Conservation (phyloP, 2,797 vertebrate species). For the Hippocampus kuda region DNA sequence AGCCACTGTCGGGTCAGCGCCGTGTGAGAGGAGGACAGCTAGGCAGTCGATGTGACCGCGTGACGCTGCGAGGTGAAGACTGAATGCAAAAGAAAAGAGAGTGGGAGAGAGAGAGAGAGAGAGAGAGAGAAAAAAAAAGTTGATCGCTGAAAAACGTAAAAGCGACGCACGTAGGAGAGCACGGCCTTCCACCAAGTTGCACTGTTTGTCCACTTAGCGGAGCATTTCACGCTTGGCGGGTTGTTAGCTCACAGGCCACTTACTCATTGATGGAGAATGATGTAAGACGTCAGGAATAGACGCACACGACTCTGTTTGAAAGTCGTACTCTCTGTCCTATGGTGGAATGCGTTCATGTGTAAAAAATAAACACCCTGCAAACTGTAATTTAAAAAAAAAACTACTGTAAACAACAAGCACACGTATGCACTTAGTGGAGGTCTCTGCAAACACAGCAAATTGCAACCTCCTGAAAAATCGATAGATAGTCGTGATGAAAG, state of each 20-base stretch:
- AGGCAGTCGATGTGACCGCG: slow-evolving; percentile 87
- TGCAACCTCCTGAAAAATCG: not conserved
- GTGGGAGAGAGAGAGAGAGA: slow-evolving; percentile 2
- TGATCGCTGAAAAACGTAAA: not conserved
- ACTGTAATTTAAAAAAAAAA: too few relatives aligned
- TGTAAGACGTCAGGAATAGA: not conserved
- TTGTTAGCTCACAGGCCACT: not conserved
- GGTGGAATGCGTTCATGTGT: too few relatives aligned
- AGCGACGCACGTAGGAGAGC: not conserved
- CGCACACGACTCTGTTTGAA: not conserved
- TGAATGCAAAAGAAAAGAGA: slow-evolving; percentile 37
- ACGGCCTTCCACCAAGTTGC: not conserved
- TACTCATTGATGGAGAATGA: not conserved
- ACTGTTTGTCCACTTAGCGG: not conserved
- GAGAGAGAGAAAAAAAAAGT: not conserved
- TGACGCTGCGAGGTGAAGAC: slow-evolving; percentile 83
- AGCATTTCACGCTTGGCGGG: not conserved
- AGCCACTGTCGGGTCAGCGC: slow-evolving; percentile 75
- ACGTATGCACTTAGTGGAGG: not conserved
- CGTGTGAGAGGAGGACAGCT: slow-evolving; percentile 80
- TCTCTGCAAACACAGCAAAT: not conserved
- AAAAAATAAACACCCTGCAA: too few relatives aligned
- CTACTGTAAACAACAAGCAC: not conserved
- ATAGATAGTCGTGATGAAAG: not conserved
- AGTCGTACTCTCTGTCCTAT: too few relatives aligned